These are phyloP conservation scores for Paracyclopina nana DNA, from an alignment of 1,140 invertebrate species.

Conservation along the genomic window DNA sequence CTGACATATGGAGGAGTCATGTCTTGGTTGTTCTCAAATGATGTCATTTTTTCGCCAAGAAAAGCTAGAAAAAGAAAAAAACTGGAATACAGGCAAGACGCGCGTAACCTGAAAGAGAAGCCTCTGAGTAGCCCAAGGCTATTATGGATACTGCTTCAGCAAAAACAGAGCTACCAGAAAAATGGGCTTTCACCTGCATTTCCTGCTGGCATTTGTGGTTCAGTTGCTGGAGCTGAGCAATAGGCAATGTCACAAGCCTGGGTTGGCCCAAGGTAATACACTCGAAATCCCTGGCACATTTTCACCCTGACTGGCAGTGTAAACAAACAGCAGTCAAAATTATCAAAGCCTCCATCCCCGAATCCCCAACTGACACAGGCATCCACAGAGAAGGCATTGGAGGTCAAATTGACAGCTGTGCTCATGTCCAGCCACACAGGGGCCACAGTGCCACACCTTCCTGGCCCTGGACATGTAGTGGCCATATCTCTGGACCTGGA, in stretches of 20 bases:
- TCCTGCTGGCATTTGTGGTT: background rate
- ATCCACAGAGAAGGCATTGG: background rate
- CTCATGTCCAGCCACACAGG: background rate
- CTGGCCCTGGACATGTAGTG: background rate
- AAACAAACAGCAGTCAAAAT: background rate
- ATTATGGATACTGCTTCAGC: too few relatives aligned
- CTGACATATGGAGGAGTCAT: too few relatives aligned
- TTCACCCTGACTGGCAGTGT: slow-evolving; percentile 1
- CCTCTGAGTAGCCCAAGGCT: too few relatives aligned
- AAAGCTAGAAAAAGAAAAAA: background rate
- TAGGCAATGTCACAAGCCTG: slow-evolving; percentile 4
- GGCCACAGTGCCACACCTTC: background rate
- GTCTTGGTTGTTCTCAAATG: too few relatives aligned
- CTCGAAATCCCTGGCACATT: background rate
- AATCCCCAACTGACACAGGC: slow-evolving; percentile 1
- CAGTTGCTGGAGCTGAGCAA: background rate
- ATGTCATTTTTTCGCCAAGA: background rate
- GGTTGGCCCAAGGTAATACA: background rate
- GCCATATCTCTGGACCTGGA: background rate
- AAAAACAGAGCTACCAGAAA: background rate
- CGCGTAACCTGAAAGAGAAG: too few relatives aligned
- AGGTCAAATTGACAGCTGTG: background rate
- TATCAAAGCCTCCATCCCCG: background rate
- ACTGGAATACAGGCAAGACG: too few relatives aligned
- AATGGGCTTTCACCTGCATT: background rate